These are phyloP conservation scores for Tragelaphus eurycerus DNA, from an alignment of 2,797 vertebrate species.

Conservation along the genomic window DNA sequence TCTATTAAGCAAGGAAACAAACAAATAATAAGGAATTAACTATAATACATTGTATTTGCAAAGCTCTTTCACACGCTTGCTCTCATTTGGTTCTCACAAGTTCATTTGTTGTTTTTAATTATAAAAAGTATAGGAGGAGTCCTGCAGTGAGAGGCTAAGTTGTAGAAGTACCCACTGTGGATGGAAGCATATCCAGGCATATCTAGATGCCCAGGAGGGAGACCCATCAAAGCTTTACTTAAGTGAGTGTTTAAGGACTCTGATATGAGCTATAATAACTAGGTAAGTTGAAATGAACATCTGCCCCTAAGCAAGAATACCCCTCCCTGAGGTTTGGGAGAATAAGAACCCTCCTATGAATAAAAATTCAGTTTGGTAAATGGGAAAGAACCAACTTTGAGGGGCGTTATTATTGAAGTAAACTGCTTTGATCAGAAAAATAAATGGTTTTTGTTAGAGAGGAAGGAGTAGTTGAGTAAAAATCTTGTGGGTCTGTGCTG, in stretches of 20 bases:
- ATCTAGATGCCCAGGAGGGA: not conserved
- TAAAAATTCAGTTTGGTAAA: not conserved
- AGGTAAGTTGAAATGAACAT: constrained; percentile 7
- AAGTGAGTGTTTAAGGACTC: not conserved
- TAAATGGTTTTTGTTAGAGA: not conserved
- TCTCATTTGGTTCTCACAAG: constrained; percentile 29
- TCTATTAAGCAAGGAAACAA: not conserved
- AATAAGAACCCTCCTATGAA: not conserved
- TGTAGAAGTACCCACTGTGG: not conserved
- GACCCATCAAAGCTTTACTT: not conserved
- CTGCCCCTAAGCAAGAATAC: not conserved
- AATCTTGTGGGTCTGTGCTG: not conserved
- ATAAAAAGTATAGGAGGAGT: constrained; percentile 14
- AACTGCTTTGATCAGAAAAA: not conserved
- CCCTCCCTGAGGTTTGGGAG: not conserved
- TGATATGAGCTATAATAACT: constrained; percentile 30
- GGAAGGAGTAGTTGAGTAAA: not conserved
- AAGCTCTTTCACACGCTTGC: not conserved
- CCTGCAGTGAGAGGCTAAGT: not conserved
- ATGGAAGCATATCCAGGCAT: not conserved
- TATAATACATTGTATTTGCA: constrained; percentile 32
- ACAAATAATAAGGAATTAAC: constrained; percentile 26
- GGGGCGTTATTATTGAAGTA: not conserved
- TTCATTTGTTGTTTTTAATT: constrained; percentile 53
- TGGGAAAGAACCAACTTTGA: not conserved